phyloP scores from a whole-genome alignment of 2,113 vertebrate species.

The Pleuronectes platessa region DNA sequence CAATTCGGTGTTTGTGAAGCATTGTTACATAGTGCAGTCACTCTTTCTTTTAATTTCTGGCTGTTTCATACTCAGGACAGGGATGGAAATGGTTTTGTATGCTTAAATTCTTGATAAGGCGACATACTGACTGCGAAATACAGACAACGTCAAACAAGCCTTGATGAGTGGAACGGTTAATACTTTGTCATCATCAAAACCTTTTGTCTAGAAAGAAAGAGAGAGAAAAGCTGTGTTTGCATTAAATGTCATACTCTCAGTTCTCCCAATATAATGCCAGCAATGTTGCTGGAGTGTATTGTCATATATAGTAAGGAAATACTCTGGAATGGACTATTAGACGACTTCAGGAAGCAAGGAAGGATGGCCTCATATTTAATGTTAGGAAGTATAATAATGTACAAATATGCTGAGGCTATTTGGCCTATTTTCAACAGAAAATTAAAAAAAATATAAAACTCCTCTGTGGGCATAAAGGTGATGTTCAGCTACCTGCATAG shows the following conservation, averaged over 20 bases:
- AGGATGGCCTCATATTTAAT: neutral
- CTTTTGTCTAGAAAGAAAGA: neutral
- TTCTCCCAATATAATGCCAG: neutral
- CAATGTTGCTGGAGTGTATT: slow-evolving; percentile 2
- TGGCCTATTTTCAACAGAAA: no score
- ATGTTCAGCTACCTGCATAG: no score
- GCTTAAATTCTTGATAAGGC: slow-evolving; percentile 34
- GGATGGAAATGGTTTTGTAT: slow-evolving; percentile 24
- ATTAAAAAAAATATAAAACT: no score
- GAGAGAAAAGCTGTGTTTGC: neutral
- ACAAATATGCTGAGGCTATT: no score
- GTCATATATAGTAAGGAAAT: slow-evolving; percentile 11
- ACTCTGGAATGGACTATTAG: neutral
- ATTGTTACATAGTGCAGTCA: slow-evolving; percentile 32
- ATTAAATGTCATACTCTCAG: slow-evolving; percentile 14
- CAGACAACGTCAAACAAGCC: slow-evolving; percentile 9
- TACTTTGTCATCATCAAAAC: slow-evolving; percentile 15
- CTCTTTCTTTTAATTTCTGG: neutral
- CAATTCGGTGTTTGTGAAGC: slow-evolving; percentile 46
- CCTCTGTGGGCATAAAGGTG: no score
- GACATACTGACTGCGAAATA: slow-evolving; percentile 16
- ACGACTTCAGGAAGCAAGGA: neutral
- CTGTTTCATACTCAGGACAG: neutral
- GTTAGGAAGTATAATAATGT: neutral
- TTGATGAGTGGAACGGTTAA: slow-evolving; percentile 1